Conservation (phyloP, 2,797 vertebrate genomes). For the Fundulus diaphanus region DNA sequence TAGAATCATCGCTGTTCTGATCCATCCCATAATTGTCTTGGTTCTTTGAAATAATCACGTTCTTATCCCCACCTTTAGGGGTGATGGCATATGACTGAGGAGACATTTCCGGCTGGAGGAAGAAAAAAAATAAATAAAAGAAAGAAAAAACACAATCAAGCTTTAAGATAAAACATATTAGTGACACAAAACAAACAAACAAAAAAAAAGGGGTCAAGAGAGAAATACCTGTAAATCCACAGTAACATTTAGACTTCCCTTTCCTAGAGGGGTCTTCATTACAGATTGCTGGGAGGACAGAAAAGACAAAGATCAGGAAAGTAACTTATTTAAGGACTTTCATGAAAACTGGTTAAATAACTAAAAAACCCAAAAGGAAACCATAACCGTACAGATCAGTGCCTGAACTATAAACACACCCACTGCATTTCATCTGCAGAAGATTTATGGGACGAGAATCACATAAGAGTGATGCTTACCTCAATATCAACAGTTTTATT, state of each 20-base stretch:
- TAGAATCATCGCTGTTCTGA: slow-evolving; percentile 95
- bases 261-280: slow-evolving; percentile 73
- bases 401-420: not conserved
- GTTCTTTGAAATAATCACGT: slow-evolving; percentile 48
- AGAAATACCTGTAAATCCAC: slow-evolving; percentile 74
- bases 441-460: not conserved
- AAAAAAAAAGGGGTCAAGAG: not conserved
- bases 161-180: not conserved
- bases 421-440: not conserved
- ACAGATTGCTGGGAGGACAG: slow-evolving; percentile 52
- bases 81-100: slow-evolving; percentile 85
- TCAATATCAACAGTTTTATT: slow-evolving; percentile 81
- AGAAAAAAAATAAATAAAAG: too few relatives aligned
- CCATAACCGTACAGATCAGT: not conserved
- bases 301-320: not conserved
- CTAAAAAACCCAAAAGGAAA: not conserved
- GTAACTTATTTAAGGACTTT: not conserved
- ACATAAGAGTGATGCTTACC: slow-evolving; percentile 54
- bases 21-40: slow-evolving; percentile 94
- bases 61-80: slow-evolving; percentile 75
- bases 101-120: slow-evolving; percentile 77
- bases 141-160: slow-evolving; percentile 1
- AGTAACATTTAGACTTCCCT: slow-evolving; percentile 77
- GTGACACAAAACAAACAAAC: not conserved
- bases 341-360: not conserved